Percentiles rank a stretch among this genome's conserved stretches.
These are phyloP conservation scores for Lepus europaeus DNA, from an alignment of 2,113 vertebrate species.

Conservation along the genomic window DNA sequence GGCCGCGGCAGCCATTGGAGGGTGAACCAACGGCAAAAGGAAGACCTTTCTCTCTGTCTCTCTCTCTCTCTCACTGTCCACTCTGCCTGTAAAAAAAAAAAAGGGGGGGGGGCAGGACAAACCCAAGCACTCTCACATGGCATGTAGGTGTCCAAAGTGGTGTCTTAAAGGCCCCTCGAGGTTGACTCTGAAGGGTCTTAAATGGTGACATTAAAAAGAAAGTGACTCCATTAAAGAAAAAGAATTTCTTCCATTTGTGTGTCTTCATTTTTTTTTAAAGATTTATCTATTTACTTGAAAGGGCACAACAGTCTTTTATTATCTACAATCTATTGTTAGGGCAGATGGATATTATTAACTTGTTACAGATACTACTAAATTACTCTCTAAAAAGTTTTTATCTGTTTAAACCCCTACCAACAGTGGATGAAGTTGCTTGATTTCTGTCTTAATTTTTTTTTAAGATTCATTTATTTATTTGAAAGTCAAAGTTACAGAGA, in stretches of 20 bases:
- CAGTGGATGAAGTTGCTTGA: neutral
- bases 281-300: too few species aligned
- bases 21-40: too few species aligned
- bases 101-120: too few species aligned
- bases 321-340: neutral
- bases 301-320: neutral
- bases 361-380: slow-evolving; percentile 16
- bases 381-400: slow-evolving; percentile 1
- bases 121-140: too few species aligned
- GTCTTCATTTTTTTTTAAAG: neutral
- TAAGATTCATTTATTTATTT: too few species aligned
- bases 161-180: too few species aligned
- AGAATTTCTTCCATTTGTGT: neutral
- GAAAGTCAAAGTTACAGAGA: too few species aligned
- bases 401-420: neutral
- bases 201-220: neutral
- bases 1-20: too few species aligned
- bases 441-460: neutral
- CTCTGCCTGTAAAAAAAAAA: too few species aligned
- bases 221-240: neutral
- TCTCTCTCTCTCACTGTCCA: too few species aligned
- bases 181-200: neutral
- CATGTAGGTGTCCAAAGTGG: too few species aligned
- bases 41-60: too few species aligned
- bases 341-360: slow-evolving; percentile 5